Evolutionary conservation across 2,113 vertebrate genomes (phyloP).

Genomic region (Himantopus leucocephalus): DNA sequence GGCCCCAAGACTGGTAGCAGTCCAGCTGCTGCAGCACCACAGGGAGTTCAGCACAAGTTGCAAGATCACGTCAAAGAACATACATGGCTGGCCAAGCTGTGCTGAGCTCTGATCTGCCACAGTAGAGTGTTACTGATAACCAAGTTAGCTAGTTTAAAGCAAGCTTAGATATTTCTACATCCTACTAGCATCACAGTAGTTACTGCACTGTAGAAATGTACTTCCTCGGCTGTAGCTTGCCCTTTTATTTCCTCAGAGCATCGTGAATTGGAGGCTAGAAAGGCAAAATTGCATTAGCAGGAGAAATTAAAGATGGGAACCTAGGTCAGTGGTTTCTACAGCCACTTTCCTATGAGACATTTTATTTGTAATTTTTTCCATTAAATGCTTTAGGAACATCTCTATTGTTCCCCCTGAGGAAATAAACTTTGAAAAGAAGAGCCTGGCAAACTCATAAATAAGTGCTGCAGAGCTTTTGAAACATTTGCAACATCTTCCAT

Average conservation of each 20-base stretch:
- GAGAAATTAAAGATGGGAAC: background rate
- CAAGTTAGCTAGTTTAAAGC: slow-evolving; percentile 18
- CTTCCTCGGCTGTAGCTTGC: background rate
- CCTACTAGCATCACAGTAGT: slow-evolving; percentile 11
- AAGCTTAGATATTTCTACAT: slow-evolving; percentile 1
- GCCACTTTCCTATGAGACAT: slow-evolving; percentile 14
- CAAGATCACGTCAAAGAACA: background rate
- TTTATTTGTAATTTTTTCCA: slow-evolving; percentile 37
- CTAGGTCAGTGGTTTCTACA: slow-evolving; percentile 14
- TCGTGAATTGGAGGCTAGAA: background rate
- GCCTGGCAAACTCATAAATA: slow-evolving; percentile 57
- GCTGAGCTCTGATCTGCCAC: slow-evolving; percentile 40
- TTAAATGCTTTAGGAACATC: slow-evolving; percentile 18
- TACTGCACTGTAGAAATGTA: slow-evolving; percentile 1
- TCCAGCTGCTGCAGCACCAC: slow-evolving; percentile 42
- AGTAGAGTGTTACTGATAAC: background rate
- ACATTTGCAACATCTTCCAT: slow-evolving; percentile 56
- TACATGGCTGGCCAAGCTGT: background rate
- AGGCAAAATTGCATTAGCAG: slow-evolving; percentile 12
- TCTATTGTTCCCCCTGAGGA: slow-evolving; percentile 42
- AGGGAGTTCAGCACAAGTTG: slow-evolving; percentile 21
- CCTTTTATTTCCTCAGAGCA: slow-evolving; percentile 4
- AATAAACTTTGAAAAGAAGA: slow-evolving; percentile 41
- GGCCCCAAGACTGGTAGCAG: slow-evolving; percentile 31
- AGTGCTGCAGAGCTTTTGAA: slow-evolving; percentile 58